Percentiles rank a stretch among this genome's conserved stretches.
Evolutionary conservation across 2,888 invertebrate genomes (phyloP).

Genomic region (Melinaea marsaeus): DNA sequence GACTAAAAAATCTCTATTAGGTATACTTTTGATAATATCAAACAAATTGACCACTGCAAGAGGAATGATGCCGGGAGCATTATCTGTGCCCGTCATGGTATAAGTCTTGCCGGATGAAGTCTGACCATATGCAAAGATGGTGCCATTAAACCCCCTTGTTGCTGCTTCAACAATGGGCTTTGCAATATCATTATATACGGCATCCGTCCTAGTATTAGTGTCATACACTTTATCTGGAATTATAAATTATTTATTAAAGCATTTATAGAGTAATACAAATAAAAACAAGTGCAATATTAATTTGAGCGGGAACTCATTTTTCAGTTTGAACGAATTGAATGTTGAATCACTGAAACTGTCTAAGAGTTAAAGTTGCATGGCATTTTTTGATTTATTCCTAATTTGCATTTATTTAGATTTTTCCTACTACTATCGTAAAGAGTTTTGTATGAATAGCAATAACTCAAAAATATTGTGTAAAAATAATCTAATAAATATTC

Average conservation of each 20-base stretch:
- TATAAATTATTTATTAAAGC: slow-evolving; percentile 7
- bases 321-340: too few relatives aligned
- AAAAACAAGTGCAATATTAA: neutral
- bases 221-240: slow-evolving; percentile 86
- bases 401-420: too few relatives aligned
- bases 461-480: too few relatives aligned
- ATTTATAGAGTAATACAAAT: neutral
- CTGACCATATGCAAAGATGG: slow-evolving; percentile 94
- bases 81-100: slow-evolving; percentile 86
- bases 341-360: too few relatives aligned
- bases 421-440: too few relatives aligned
- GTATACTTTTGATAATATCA: slow-evolving; percentile 78
- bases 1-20: slow-evolving; percentile 85
- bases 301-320: neutral
- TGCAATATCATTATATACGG: slow-evolving; percentile 82
- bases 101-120: slow-evolving; percentile 93
- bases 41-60: slow-evolving; percentile 85
- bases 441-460: too few relatives aligned
- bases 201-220: slow-evolving; percentile 73
- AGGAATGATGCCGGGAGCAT: slow-evolving; percentile 86
- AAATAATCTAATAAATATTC: too few relatives aligned
- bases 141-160: slow-evolving; percentile 88
- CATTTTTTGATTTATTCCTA: too few relatives aligned
- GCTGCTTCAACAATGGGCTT: slow-evolving; percentile 85
- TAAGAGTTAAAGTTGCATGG: too few relatives aligned